Percentiles rank a stretch among this genome's conserved stretches.
Evolutionary conservation across 2,888 invertebrate genomes (phyloP).

Genomic region (Netelia inedita): DNA sequence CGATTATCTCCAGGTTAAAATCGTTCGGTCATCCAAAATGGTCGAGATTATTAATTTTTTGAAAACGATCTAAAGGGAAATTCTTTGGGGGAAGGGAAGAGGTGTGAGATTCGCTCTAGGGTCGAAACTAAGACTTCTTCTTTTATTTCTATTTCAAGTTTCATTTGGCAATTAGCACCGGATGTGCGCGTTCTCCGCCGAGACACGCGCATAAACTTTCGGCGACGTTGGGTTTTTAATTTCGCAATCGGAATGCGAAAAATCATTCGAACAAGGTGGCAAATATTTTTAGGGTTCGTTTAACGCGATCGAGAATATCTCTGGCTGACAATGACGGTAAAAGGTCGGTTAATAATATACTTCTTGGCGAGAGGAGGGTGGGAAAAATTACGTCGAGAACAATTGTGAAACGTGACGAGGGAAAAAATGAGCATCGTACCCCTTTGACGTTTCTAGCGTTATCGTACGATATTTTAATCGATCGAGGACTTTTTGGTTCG

Average conservation of each 20-base stretch:
- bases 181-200: slow-evolving; percentile 30
- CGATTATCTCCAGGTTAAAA: too few species aligned
- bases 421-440: slow-evolving; percentile 31
- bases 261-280: slow-evolving; percentile 42
- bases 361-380: not conserved
- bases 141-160: too few species aligned
- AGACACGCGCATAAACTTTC: slow-evolving; percentile 11
- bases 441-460: slow-evolving; percentile 31
- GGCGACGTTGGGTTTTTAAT: slow-evolving; percentile 14
- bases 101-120: too few species aligned
- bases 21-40: too few species aligned
- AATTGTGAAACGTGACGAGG: not conserved
- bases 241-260: slow-evolving; percentile 36
- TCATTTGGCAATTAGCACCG: slow-evolving; percentile 58
- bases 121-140: too few species aligned
- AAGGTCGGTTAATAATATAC: slow-evolving; percentile 29
- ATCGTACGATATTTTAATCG: too few species aligned
- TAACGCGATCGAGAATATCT: slow-evolving; percentile 36
- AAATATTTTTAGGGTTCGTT: slow-evolving; percentile 59
- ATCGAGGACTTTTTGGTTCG: too few species aligned
- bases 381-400: not conserved
- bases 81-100: too few species aligned
- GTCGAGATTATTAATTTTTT: too few species aligned
- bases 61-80: too few species aligned
- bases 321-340: slow-evolving; percentile 9